Evolutionary conservation across 1,140 invertebrate genomes (phyloP), one percentile per base, ranked within the genome.

Genomic region (Hermetia illucens): DNA sequence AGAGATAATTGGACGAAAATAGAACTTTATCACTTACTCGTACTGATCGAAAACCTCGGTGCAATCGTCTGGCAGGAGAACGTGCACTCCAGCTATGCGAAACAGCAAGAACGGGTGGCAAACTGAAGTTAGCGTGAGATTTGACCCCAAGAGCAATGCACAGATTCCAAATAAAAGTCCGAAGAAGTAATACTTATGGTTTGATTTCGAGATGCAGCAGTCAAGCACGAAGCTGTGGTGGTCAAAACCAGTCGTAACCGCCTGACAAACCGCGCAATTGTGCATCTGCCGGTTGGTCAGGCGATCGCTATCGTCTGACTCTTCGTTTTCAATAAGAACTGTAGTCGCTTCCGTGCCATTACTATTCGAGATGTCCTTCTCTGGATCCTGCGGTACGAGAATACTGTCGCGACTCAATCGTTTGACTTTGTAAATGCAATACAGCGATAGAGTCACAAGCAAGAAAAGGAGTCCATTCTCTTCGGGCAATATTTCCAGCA

Each of bases 61-160:
- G 37, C 65, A 68, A 42, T 68, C 64, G 42, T 67, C 64, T 16
- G 65, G 65, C 25, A 68, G 34, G 21, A 66, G 49, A 2, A 68
- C 39, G 0, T 51, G 50, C 19, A 55, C 44, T 3, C 54, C 50
- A 19, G 51, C 18, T 2, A 58, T 29, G 5, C 54, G 51, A 39
- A 56, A 48, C 8, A 60, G 42, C 42, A 61, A 39, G 29, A 64
- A 61, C 0, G 65, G 65, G 50, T 66, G 64, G 36, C 65, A 68
- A 4, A 64, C 52, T 3, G 65, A 58, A 0, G 65, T 68, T 5
- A 67, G 41, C 4, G 61, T 62, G 12, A 68, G 32, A 48, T 65
- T 57, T 5, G 64, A 55, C 8, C 57, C 59, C 37, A 65, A 45
- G 12, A 60, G 15, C 18, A 67, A 36, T 1, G 59, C 50, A 31